Evolutionary conservation across 2,888 invertebrate genomes (phyloP).

Genomic region (Reticulitermes lucifugus): DNA sequence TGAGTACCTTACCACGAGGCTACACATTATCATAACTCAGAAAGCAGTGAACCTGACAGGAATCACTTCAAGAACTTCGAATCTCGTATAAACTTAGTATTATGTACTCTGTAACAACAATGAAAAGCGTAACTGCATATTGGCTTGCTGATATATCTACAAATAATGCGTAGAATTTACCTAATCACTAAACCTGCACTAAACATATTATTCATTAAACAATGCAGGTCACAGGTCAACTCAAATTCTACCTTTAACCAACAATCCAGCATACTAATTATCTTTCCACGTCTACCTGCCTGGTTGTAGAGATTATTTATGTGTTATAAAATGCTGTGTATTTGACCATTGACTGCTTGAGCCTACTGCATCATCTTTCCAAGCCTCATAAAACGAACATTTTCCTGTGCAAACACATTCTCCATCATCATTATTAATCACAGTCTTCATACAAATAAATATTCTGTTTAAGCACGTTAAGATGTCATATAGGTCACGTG

Average conservation of each 20-base stretch:
- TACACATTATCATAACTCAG: no score
- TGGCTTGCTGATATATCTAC: no score
- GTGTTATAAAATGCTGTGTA: slow-evolving; percentile 15
- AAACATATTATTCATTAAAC: neutral
- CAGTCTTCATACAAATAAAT: neutral
- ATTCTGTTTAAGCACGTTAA: slow-evolving; percentile 11
- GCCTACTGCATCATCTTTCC: neutral
- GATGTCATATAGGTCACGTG: slow-evolving; percentile 26
- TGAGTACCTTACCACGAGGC: no score
- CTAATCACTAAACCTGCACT: neutral
- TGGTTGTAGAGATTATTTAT: neutral
- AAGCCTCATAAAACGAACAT: slow-evolving; percentile 13
- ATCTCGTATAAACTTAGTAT: no score
- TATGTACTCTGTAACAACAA: no score
- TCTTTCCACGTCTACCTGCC: neutral
- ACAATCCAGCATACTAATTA: neutral
- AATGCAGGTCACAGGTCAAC: neutral
- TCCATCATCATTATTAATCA: slow-evolving; percentile 20
- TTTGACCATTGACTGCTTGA: neutral
- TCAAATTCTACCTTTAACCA: neutral
- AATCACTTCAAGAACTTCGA: no score
- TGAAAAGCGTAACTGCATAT: no score
- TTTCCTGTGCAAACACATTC: slow-evolving; percentile 23
- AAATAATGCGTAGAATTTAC: neutral
- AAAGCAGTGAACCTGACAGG: no score